A percentile compares a stretch with the other conserved stretches of the same genome.
These are phyloP conservation scores for Diplodus puntazzo DNA, from an alignment of 2,797 vertebrate species.

Conservation along the genomic window DNA sequence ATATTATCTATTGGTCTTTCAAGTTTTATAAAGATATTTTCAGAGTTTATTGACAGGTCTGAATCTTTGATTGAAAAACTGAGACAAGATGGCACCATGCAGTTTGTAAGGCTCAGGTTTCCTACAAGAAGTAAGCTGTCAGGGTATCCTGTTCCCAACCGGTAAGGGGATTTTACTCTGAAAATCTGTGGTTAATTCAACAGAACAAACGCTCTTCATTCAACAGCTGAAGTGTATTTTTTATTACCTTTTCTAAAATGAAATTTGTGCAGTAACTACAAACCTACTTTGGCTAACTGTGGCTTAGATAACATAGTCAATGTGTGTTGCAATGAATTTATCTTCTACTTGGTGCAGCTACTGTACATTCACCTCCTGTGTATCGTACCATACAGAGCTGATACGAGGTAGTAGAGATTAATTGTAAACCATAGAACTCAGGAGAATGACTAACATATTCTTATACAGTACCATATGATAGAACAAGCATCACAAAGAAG, in stretches of 20 bases:
- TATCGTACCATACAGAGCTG: conserved; percentile 56
- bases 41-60: conserved; percentile 9
- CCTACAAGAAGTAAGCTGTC: conserved; percentile 27
- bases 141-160: not conserved
- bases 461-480: conserved; percentile 57
- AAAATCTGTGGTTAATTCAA: conserved; percentile 12
- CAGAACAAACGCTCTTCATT: conserved; percentile 23
- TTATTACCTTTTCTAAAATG: conserved; percentile 13
- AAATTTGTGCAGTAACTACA: conserved; percentile 15
- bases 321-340: conserved; percentile 6
- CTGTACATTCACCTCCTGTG: conserved; percentile 41
- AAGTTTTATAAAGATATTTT: conserved; percentile 39
- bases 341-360: conserved; percentile 35
- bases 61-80: conserved; percentile 16
- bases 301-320: conserved; percentile 4
- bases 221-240: conserved; percentile 19
- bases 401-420: conserved; percentile 71
- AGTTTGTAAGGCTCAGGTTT: conserved; percentile 66
- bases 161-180: conserved; percentile 8
- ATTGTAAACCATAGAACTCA: conserved; percentile 67
- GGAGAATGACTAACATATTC: conserved; percentile 36
- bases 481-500: conserved; percentile 51
- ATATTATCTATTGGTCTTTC: conserved; percentile 42
- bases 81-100: conserved; percentile 62
- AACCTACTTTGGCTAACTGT: conserved; percentile 28